Conservation (phyloP, 2,113 vertebrate species). For the Myrmecophaga tridactyla region DNA sequence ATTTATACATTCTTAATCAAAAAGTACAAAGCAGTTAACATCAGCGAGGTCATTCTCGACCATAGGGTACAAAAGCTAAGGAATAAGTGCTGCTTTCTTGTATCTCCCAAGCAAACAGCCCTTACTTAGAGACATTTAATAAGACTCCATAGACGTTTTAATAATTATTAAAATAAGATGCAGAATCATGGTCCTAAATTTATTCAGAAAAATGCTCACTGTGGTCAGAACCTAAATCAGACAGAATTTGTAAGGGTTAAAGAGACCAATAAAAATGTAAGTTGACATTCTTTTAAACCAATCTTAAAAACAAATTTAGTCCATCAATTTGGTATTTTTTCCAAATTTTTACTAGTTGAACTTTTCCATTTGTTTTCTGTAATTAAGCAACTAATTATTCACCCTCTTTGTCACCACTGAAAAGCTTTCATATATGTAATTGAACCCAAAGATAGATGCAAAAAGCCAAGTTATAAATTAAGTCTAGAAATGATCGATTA, state of each 20-base stretch:
- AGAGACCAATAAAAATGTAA: neutral
- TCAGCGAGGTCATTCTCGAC: neutral
- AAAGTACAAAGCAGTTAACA: neutral
- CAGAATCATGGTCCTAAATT: neutral
- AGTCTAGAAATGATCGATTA: neutral
- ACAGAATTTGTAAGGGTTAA: neutral
- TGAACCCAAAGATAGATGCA: slow-evolving; percentile 4
- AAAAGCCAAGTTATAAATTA: neutral
- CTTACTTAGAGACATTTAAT: neutral
- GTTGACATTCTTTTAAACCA: neutral
- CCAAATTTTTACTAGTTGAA: neutral
- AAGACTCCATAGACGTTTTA: neutral
- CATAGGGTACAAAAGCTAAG: neutral
- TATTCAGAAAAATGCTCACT: neutral
- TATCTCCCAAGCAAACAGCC: neutral
- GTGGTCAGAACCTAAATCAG: neutral
- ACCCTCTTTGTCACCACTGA: neutral
- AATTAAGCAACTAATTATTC: neutral
- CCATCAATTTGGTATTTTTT: neutral
- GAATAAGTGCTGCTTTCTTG: neutral
- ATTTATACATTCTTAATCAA: neutral
- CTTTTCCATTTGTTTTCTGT: slow-evolving; percentile 17
- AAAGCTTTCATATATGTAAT: slow-evolving; percentile 16
- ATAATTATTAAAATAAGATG: neutral
- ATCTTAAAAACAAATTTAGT: neutral